Evolutionary conservation across 1,140 invertebrate species (phyloP).

Genomic region (Mactra quadrangularis): DNA sequence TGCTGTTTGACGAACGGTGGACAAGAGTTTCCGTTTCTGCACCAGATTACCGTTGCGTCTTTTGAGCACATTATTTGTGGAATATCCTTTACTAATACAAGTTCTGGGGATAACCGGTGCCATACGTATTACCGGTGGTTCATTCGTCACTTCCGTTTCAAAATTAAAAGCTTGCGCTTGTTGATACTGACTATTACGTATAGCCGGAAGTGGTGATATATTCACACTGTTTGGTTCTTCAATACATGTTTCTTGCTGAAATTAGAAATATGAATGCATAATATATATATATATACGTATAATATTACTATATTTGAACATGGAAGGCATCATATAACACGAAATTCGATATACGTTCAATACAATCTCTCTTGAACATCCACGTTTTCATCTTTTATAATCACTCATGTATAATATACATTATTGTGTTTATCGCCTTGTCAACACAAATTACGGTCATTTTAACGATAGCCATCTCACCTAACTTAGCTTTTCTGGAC

Average conservation of each 20-base stretch:
- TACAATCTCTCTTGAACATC: no score
- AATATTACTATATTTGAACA: no score
- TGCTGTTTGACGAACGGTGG: constrained; percentile 78
- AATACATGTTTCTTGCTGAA: constrained; percentile 40
- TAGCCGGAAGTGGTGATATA: constrained; percentile 55
- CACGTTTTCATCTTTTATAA: no score
- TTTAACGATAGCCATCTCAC: no score
- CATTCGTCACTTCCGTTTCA: constrained; percentile 46
- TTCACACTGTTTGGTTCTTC: constrained; percentile 52
- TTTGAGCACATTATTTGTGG: constrained; percentile 70
- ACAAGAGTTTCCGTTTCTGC: constrained; percentile 75
- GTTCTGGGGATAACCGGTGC: constrained; percentile 69
- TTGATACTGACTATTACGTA: constrained; percentile 53
- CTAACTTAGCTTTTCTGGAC: no score
- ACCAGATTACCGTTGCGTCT: constrained; percentile 67
- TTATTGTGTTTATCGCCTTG: no score
- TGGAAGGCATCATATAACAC: no score
- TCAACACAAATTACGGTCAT: no score
- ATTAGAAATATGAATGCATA: not conserved
- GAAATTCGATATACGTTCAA: no score
- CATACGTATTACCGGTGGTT: constrained; percentile 76
- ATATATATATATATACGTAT: not conserved
- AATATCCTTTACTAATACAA: constrained; percentile 68
- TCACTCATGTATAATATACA: no score
- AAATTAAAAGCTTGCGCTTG: constrained; percentile 49